Evolutionary conservation across 2,113 vertebrate genomes (phyloP).

Genomic region (Zapornia atra): DNA sequence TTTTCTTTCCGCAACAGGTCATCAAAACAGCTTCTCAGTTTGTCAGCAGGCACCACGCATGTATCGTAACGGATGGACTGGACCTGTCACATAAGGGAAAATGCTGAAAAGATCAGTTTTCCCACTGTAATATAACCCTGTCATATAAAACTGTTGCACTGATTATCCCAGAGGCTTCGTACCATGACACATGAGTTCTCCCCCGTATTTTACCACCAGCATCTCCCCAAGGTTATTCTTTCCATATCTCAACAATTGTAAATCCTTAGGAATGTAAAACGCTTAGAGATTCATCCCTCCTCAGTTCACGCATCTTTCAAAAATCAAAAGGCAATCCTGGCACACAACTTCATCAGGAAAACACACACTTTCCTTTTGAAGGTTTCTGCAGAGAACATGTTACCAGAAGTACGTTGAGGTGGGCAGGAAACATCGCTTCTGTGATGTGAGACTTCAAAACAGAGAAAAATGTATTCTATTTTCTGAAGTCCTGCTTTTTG

Average conservation of each 20-base stretch:
- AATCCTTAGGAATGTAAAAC: neutral
- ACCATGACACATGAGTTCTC: neutral
- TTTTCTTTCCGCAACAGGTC: conserved; percentile 10
- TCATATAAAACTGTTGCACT: neutral
- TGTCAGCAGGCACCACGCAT: neutral
- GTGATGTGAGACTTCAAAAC: conserved; percentile 34
- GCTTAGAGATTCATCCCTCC: neutral
- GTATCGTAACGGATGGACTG: neutral
- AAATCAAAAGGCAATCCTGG: neutral
- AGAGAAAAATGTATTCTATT: neutral
- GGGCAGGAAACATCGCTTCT: neutral
- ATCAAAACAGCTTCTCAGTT: conserved; percentile 4
- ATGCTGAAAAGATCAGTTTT: neutral
- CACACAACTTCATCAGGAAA: neutral
- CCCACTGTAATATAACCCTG: neutral
- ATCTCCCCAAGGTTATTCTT: neutral
- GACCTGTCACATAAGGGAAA: neutral
- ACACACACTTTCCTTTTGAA: neutral
- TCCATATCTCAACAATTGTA: neutral
- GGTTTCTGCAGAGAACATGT: neutral
- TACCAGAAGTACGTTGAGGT: neutral
- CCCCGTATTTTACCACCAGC: neutral
- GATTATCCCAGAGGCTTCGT: neutral
- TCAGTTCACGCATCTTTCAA: neutral
- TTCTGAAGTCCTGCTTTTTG: neutral